Evolutionary conservation across 1,140 invertebrate species (phyloP).

Genomic region (Augochlora pura): DNA sequence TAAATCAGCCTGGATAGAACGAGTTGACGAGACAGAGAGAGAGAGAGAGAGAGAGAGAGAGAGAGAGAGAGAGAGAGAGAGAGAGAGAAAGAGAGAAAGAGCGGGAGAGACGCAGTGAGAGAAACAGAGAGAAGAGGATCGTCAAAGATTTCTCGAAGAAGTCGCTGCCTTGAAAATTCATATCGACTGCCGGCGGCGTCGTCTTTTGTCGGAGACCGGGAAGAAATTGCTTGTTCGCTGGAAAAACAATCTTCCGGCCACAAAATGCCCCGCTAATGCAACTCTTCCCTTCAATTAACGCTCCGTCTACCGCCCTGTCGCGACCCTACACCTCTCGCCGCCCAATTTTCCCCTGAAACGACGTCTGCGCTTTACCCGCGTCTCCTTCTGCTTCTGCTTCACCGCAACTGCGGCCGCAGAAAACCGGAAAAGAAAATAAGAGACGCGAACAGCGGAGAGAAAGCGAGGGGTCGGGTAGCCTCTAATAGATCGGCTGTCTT

Average conservation of each 20-base stretch:
- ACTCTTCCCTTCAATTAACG: constrained; percentile 20
- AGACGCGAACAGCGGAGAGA: constrained; percentile 3
- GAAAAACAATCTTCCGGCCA: not conserved
- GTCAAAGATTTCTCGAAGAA: not conserved
- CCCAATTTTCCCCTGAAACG: constrained; percentile 22
- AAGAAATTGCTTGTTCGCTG: too few relatives aligned
- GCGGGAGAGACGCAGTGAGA: too few relatives aligned
- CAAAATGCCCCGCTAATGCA: not conserved
- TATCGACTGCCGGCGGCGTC: not conserved
- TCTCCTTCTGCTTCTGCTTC: constrained; percentile 13
- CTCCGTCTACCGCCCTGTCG: not conserved
- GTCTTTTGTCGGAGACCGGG: too few relatives aligned
- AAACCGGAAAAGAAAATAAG: constrained; percentile 29
- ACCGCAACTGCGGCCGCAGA: constrained; percentile 19
- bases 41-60: not conserved
- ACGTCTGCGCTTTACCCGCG: not conserved
- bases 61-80: too few relatives aligned
- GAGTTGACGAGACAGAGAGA: not conserved
- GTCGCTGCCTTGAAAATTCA: not conserved
- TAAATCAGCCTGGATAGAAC: not conserved
- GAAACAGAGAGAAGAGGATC: not conserved
- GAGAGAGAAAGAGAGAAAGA: not conserved
- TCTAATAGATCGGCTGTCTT: constrained; percentile 70
- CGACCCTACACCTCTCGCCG: not conserved
- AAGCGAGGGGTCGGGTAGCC: constrained; percentile 48